A percentile compares a stretch with the other conserved stretches of the same genome.
These are phyloP conservation scores for Podabrus alpinus DNA, from an alignment of 2,888 invertebrate species.

Conservation along the genomic window DNA sequence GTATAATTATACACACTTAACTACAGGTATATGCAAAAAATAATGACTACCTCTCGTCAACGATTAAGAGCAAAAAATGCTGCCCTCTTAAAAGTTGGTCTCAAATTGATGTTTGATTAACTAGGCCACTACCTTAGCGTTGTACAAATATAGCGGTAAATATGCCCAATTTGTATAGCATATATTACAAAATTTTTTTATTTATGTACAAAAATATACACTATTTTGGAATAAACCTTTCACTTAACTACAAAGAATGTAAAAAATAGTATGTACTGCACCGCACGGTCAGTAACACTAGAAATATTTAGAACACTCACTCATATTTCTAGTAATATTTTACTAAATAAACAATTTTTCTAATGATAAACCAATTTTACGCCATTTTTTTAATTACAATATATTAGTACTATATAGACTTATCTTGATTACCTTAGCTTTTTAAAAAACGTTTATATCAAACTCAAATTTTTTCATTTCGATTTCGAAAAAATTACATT, in stretches of 20 bases:
- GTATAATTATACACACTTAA: constrained; percentile 42
- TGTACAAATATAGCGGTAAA: constrained; percentile 55
- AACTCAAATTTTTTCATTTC: constrained; percentile 12
- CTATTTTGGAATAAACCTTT: constrained; percentile 50
- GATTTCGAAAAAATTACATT: constrained; percentile 29
- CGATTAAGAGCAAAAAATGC: constrained; percentile 47
- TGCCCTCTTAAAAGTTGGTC: constrained; percentile 30
- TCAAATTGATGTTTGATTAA: constrained; percentile 46
- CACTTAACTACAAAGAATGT: constrained; percentile 38
- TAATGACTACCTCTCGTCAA: constrained; percentile 49
- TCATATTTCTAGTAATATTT: constrained; percentile 13
- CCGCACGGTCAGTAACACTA: constrained; percentile 44
- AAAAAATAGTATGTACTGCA: constrained; percentile 50
- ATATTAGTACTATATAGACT: constrained; percentile 16
- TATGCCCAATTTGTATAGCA: constrained; percentile 45
- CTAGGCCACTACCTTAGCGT: constrained; percentile 55
- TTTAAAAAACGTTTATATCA: constrained; percentile 7
- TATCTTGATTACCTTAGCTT: neutral
- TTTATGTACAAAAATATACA: constrained; percentile 56
- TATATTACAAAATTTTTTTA: constrained; percentile 33
- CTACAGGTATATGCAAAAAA: constrained; percentile 53
- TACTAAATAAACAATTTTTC: neutral
- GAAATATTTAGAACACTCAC: constrained; percentile 32
- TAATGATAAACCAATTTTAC: neutral
- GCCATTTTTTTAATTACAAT: constrained; percentile 4